Base-by-base conservation (phyloP, 2,113 vertebrate genomes). In the Platysternon megacephalum region DNA sequence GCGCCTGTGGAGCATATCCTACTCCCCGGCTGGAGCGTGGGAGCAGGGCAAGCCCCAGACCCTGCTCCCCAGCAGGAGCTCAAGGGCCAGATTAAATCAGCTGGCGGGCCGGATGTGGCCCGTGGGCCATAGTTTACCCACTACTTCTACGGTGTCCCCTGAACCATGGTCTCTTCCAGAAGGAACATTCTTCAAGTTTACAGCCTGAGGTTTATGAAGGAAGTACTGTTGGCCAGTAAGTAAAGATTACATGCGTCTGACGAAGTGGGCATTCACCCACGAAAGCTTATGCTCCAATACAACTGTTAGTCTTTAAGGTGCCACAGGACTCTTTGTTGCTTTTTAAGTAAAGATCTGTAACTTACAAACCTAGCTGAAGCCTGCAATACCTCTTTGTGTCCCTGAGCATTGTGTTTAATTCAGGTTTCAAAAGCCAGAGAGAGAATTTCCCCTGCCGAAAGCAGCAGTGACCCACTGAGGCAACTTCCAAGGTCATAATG, bases 391-490 rank as follows among this genome's bases (percentile, higher is more conserved):
- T 84, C 89, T 82, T 24, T 58, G 11, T 74, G 4, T 88, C 29
- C 53, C 39, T 83, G 19, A 82, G 39, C 52, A 96, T 17, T 81
- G 89, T 96, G 94, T 90, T 72, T 95, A 12, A 0, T 81, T 89
- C 95, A 94, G 97, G 74, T 96, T 96, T 95, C 95, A 87, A 83
- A 84, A 58, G 61, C 39, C 3, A 2, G 89, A 86, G 21, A 85
- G 39, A 84, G 80, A 55, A 83, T 52, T 91, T 90, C 86, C 44
- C 1, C 42, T 44, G 82, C 85, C 79, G 55, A 87, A 92, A 91
- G 39, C 28, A 16, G 1, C 6, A 6, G 51, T 87, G 85, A 94
- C 42, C 81, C 21, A 2, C 81, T 6, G 61, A 76, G 48, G 58
- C 65, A 9, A 0, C 78, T 39, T 14, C 7, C 0, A 1, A 26